Conservation (phyloP, 1,140 invertebrate genomes). For the Sminthurinus signatus region DNA sequence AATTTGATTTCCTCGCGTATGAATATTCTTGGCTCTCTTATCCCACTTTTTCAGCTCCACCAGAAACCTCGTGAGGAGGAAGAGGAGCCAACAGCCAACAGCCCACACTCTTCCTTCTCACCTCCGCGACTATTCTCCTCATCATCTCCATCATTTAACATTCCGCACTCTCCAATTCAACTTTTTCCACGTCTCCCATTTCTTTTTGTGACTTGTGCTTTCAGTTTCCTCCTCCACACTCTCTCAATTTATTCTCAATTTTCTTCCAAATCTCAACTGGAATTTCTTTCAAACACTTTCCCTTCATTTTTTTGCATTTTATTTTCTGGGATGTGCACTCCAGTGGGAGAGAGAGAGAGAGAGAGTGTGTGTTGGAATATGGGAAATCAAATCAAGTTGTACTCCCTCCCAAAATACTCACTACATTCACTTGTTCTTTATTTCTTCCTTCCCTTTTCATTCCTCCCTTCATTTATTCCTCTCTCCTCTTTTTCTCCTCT, state of each 20-base stretch:
- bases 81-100: neutral
- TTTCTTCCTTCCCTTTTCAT: neutral
- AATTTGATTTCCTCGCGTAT: slow-evolving; percentile 7
- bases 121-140: neutral
- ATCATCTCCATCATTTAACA: neutral
- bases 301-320: neutral
- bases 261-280: neutral
- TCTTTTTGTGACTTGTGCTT: neutral
- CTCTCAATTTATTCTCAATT: slow-evolving; percentile 7
- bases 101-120: neutral
- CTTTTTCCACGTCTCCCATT: neutral
- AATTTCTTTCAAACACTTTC: neutral
- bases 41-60: neutral
- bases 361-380: too few relatives aligned
- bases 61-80: neutral
- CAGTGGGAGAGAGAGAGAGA: too few relatives aligned
- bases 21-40: slow-evolving; percentile 10
- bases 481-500: neutral
- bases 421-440: neutral
- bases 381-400: too few relatives aligned
- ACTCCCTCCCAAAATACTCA: neutral
- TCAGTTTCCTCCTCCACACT: neutral
- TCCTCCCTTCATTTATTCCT: neutral
- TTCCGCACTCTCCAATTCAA: neutral
- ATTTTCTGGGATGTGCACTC: neutral